Percentiles rank a stretch among this genome's conserved stretches.
These are phyloP conservation scores for Pipra filicauda DNA, from an alignment of 2,113 vertebrate genomes.

Conservation along the genomic window DNA sequence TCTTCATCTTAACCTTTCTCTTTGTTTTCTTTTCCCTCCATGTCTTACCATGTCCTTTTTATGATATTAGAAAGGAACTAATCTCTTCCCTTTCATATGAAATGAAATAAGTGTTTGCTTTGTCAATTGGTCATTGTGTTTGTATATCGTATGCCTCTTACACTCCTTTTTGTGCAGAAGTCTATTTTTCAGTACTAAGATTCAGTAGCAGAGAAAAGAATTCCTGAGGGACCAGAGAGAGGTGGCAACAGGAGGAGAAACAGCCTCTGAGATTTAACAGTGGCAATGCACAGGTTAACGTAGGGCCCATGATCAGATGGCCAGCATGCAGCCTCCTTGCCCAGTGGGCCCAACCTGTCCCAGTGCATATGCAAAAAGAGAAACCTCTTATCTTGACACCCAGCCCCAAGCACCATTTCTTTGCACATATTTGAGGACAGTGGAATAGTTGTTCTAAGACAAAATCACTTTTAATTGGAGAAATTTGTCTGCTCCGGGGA, in stretches of 20 bases:
- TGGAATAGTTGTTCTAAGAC: not conserved
- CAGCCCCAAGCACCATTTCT: not conserved
- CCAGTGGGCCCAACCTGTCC: not conserved
- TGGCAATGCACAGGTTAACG: not conserved
- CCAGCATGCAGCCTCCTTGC: accelerated
- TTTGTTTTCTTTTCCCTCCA: not conserved
- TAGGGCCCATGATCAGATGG: not conserved
- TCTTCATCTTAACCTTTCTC: not conserved
- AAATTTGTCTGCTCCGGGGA: not conserved
- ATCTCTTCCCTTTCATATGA: not conserved
- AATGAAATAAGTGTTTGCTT: not conserved
- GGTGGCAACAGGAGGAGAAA: not conserved
- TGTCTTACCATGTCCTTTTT: not conserved
- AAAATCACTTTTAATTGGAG: not conserved
- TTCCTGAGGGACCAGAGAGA: not conserved
- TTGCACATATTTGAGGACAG: not conserved
- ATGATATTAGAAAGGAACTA: not conserved
- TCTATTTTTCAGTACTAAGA: not conserved
- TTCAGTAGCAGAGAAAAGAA: not conserved
- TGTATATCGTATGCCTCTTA: not conserved
- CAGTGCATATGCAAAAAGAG: not conserved
- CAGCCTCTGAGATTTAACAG: not conserved
- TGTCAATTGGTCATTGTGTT: not conserved
- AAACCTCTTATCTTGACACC: not conserved
- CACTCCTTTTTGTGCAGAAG: not conserved